phyloP scores from a whole-genome alignment of 2,797 vertebrate species.

The Molothrus ater region DNA sequence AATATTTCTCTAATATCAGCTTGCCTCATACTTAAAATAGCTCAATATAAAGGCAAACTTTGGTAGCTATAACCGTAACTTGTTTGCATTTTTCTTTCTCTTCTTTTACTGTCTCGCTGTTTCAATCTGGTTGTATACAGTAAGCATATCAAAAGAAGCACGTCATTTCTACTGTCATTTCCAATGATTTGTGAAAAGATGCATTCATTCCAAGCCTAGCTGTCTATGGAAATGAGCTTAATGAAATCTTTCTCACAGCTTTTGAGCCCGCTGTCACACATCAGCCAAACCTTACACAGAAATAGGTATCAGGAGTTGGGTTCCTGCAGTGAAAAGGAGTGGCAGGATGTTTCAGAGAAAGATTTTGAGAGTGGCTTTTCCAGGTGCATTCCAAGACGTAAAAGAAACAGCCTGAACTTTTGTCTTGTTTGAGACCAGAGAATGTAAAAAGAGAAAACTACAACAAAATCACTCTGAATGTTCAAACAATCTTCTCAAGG shows the following conservation, averaged over 20 bases:
- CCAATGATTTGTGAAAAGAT: background rate
- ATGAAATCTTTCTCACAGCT: background rate
- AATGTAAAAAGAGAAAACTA: background rate
- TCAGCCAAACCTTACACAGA: background rate
- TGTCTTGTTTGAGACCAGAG: background rate
- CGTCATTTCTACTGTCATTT: background rate
- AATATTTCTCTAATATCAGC: background rate
- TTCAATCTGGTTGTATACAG: background rate
- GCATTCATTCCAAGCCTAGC: background rate
- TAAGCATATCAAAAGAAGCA: background rate
- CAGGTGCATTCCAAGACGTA: background rate
- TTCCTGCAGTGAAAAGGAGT: background rate
- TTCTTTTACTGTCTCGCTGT: background rate
- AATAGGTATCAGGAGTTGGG: background rate
- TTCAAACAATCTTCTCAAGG: background rate
- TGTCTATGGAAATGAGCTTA: background rate
- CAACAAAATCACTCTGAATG: background rate
- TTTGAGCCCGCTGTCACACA: background rate
- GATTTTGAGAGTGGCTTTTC: background rate
- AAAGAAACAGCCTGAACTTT: background rate
- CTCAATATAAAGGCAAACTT: background rate
- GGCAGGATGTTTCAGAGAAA: background rate
- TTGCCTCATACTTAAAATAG: background rate
- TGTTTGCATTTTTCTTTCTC: background rate
- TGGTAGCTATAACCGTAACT: background rate